These are phyloP conservation scores for Callimorpha dominula DNA, from an alignment of 2,888 invertebrate species.

Conservation along the genomic window DNA sequence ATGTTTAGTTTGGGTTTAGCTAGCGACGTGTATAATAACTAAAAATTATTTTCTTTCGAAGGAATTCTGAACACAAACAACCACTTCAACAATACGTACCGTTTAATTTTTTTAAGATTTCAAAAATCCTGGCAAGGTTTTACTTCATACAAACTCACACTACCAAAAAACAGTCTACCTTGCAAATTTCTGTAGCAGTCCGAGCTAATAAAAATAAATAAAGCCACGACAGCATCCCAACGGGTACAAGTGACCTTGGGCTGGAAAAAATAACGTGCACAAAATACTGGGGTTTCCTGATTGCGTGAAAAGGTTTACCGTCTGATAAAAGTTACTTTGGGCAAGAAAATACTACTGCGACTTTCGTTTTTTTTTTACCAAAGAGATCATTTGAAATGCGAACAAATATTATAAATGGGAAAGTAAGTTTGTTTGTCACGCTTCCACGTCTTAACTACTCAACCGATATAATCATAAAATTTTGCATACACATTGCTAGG, in stretches of 20 bases:
- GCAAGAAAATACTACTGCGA: constrained; percentile 5
- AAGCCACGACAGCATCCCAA: constrained; percentile 42
- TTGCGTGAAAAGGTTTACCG: constrained; percentile 29
- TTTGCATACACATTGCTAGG: too few species aligned
- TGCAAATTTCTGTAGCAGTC: background rate
- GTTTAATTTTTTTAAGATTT: background rate
- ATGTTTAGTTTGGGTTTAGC: too few species aligned
- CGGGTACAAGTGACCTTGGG: constrained; percentile 35
- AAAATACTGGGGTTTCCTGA: constrained; percentile 21
- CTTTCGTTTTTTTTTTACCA: background rate
- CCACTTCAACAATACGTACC: background rate
- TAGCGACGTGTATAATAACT: too few species aligned
- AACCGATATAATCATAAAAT: too few species aligned
- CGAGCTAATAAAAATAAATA: constrained; percentile 56
- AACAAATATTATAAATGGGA: too few species aligned
- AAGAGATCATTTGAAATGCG: background rate
- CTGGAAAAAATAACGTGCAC: constrained; percentile 40
- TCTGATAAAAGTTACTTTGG: constrained; percentile 26
- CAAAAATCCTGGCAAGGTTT: background rate
- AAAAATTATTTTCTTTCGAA: too few species aligned
- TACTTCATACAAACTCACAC: background rate
- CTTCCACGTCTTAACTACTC: too few species aligned
- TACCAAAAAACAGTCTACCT: background rate
- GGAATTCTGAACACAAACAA: background rate
- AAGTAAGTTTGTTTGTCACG: too few species aligned